Conservation (phyloP, 2,888 invertebrate species). For the Drosophila putrida region DNA sequence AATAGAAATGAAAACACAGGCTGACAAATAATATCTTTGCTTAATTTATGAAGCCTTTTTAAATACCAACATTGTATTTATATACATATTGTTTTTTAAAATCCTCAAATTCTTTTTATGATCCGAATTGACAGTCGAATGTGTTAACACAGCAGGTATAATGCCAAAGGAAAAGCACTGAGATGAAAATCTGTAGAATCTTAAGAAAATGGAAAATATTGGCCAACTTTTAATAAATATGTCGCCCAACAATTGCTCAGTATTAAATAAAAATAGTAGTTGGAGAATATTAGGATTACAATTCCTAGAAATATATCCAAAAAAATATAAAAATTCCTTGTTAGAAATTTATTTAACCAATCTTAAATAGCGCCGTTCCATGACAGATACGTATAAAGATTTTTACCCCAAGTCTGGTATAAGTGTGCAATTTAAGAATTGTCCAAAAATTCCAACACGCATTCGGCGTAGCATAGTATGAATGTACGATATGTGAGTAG, state of each 20-base stretch:
- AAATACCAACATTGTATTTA: constrained; percentile 30
- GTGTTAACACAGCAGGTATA: constrained; percentile 18
- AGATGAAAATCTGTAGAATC: too few relatives aligned
- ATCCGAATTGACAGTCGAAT: constrained; percentile 49
- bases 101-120: constrained; percentile 13
- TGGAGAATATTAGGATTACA: background rate
- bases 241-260: too few relatives aligned
- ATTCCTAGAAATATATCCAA: background rate
- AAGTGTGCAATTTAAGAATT: constrained; percentile 18
- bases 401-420: background rate
- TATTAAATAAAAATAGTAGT: too few relatives aligned
- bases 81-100: constrained; percentile 12
- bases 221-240: too few relatives aligned
- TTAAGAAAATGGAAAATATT: too few relatives aligned
- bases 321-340: background rate
- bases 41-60: constrained; percentile 64
- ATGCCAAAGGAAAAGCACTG: background rate
- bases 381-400: background rate
- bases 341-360: constrained; percentile 1
- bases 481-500: background rate
- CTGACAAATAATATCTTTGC: constrained; percentile 56
- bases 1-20: constrained; percentile 5
- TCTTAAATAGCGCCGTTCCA: background rate
- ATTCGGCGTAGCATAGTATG: constrained; percentile 2
- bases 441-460: constrained; percentile 52